A percentile compares a stretch with the other conserved stretches of the same genome.
These are phyloP conservation scores for Anadara kagoshimensis DNA, from an alignment of 1,140 invertebrate genomes.

Conservation along the genomic window DNA sequence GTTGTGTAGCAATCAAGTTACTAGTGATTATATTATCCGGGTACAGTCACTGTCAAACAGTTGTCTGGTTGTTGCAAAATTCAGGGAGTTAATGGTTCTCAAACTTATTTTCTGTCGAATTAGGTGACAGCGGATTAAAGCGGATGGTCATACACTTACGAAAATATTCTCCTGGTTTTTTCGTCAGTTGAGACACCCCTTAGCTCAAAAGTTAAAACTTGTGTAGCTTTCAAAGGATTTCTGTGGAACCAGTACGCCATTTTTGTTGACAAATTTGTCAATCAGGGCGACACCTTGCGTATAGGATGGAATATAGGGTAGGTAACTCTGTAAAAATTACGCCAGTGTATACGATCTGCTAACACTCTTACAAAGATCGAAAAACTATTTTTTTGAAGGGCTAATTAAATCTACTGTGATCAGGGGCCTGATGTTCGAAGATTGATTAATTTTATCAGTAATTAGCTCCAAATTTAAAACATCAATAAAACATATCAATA, in stretches of 20 bases:
- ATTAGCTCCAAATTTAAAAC: too few relatives aligned
- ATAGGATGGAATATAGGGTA: not conserved
- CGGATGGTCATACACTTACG: conserved; percentile 63
- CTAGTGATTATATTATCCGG: not conserved
- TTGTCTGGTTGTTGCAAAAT: not conserved
- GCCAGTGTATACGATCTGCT: too few relatives aligned
- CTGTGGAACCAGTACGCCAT: conserved; percentile 87
- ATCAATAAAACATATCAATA: too few relatives aligned
- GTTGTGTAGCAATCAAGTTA: not conserved
- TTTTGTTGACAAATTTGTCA: conserved; percentile 46
- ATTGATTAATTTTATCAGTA: too few relatives aligned
- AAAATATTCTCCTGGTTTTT: conserved; percentile 77
- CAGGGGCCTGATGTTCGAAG: too few relatives aligned
- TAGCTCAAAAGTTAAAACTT: conserved; percentile 79
- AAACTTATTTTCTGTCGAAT: too few relatives aligned
- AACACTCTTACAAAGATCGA: too few relatives aligned
- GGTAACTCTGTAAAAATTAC: not conserved
- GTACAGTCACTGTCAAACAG: not conserved
- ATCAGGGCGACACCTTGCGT: not conserved
- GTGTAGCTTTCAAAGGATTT: conserved; percentile 82
- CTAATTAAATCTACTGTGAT: too few relatives aligned
- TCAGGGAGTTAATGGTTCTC: not conserved
- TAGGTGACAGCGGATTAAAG: not conserved
- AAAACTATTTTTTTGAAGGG: too few relatives aligned
- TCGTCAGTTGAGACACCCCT: conserved; percentile 76